A percentile compares a stretch with the other conserved stretches of the same genome.
phyloP scores from a whole-genome alignment of 2,888 invertebrate genomes.

The Agriopis marginaria region DNA sequence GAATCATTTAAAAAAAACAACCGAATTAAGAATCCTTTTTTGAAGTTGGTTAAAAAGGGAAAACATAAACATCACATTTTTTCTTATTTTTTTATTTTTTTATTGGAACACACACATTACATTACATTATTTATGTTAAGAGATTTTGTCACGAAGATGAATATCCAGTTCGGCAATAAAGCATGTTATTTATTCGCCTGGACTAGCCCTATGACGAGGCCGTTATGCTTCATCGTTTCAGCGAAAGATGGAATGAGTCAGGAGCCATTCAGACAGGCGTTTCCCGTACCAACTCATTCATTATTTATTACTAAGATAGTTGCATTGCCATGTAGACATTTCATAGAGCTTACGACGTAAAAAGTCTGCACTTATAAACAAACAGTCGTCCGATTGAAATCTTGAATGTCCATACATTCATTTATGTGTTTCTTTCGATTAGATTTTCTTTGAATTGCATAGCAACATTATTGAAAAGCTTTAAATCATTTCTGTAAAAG shows the following conservation, averaged over 20 bases:
- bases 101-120: neutral
- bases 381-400: conserved; percentile 35
- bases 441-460: conserved; percentile 19
- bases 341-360: conserved; percentile 39
- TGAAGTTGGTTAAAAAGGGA: too few species aligned
- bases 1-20: too few species aligned
- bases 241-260: conserved; percentile 70
- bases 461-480: conserved; percentile 11
- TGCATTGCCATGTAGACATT: conserved; percentile 38
- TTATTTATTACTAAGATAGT: conserved; percentile 45
- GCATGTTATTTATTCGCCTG: conserved; percentile 51
- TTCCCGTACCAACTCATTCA: conserved; percentile 56
- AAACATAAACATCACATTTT: too few species aligned
- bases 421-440: conserved; percentile 19
- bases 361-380: conserved; percentile 36
- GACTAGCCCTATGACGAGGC: conserved; percentile 56
- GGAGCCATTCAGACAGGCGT: conserved; percentile 61
- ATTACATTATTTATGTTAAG: neutral
- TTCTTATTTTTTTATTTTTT: too few species aligned
- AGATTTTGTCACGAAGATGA: conserved; percentile 29
- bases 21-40: too few species aligned
- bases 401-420: conserved; percentile 27
- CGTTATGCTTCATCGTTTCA: conserved; percentile 73
- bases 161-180: conserved; percentile 44
- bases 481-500: conserved; percentile 11